Evolutionary conservation across 2,888 invertebrate genomes (phyloP).

Genomic region (Chrysolina oricalcia): DNA sequence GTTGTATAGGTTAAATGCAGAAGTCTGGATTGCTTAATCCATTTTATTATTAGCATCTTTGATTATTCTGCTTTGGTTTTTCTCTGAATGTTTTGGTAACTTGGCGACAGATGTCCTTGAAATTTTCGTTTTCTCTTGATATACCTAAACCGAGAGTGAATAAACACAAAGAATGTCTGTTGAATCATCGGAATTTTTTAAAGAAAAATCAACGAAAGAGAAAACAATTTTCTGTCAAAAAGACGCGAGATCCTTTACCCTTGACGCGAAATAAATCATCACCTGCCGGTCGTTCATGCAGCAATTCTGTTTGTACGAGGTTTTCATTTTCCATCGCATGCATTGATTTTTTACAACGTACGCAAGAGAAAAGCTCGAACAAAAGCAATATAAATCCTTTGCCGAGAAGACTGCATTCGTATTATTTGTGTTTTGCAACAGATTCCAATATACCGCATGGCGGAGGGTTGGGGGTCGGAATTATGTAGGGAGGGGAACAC

Average conservation of each 20-base stretch:
- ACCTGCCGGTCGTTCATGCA: background rate
- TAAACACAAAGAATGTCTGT: too few relatives aligned
- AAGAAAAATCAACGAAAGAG: background rate
- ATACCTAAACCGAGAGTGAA: too few relatives aligned
- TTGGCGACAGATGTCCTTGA: too few relatives aligned
- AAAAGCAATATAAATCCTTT: constrained; percentile 36
- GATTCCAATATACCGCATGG: constrained; percentile 23
- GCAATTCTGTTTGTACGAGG: background rate
- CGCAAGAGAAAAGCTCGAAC: constrained; percentile 30
- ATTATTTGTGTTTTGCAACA: constrained; percentile 34
- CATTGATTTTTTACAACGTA: constrained; percentile 21
- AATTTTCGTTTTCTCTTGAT: too few relatives aligned
- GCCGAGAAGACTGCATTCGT: constrained; percentile 15
- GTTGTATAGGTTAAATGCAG: too few relatives aligned
- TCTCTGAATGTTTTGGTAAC: too few relatives aligned
- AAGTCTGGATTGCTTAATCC: too few relatives aligned
- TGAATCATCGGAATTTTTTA: too few relatives aligned
- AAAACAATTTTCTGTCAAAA: background rate
- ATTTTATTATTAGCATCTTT: too few relatives aligned
- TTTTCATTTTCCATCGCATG: background rate
- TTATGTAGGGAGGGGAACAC: background rate
- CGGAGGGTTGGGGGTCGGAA: background rate
- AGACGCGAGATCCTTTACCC: too few relatives aligned
- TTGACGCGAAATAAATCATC: too few relatives aligned
- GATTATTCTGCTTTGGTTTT: too few relatives aligned